phyloP scores from a whole-genome alignment of 2,888 invertebrate species.

The Philonicus albiceps region DNA sequence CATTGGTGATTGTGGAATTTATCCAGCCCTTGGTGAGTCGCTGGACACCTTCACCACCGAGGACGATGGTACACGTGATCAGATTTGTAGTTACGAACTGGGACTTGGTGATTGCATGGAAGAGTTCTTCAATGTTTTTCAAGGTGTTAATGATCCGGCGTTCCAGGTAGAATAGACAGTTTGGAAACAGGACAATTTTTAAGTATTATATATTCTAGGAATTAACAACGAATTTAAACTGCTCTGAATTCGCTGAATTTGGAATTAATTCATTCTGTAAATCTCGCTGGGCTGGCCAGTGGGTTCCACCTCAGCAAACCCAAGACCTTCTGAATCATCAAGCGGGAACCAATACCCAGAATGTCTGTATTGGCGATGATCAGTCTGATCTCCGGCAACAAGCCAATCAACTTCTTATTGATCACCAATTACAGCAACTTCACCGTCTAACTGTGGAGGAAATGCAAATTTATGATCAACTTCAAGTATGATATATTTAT shows the following conservation, averaged over 20 bases:
- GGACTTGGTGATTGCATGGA: constrained; percentile 62
- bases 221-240: constrained; percentile 61
- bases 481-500: constrained; percentile 55
- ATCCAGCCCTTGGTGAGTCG: constrained; percentile 57
- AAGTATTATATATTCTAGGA: constrained; percentile 54
- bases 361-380: constrained; percentile 52
- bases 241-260: constrained; percentile 61
- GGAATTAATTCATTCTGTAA: constrained; percentile 63
- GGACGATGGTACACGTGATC: constrained; percentile 57
- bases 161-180: constrained; percentile 57
- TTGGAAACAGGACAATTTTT: not conserved
- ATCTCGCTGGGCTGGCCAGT: constrained; percentile 61
- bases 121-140: constrained; percentile 62
- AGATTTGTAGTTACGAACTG: constrained; percentile 55
- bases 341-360: constrained; percentile 41
- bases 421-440: constrained; percentile 64
- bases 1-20: constrained; percentile 55
- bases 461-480: constrained; percentile 62
- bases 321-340: constrained; percentile 49
- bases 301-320: constrained; percentile 55
- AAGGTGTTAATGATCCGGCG: constrained; percentile 57
- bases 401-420: constrained; percentile 59
- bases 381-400: constrained; percentile 53
- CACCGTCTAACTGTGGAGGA: constrained; percentile 63
- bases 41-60: constrained; percentile 58